Evolutionary conservation across 35 echinoderm and acorn worm species (phyloP).

Genomic region (Eucidaris tribuloides): DNA sequence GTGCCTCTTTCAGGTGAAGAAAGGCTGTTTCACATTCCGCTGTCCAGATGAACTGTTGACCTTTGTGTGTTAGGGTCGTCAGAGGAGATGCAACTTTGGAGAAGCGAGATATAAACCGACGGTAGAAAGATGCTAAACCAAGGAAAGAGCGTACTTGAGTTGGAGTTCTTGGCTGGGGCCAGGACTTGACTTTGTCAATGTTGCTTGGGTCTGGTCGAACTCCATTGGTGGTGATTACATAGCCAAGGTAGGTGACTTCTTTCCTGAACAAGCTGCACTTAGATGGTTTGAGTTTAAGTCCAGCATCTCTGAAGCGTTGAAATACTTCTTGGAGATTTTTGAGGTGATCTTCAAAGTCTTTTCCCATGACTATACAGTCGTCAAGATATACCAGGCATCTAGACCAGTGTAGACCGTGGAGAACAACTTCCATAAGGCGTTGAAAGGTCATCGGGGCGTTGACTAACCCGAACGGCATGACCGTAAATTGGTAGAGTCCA

Average conservation of each 20-base stretch:
- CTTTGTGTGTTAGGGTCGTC: slow-evolving; percentile 19
- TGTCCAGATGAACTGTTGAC: slow-evolving; percentile 19
- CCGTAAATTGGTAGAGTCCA: slow-evolving; percentile 32
- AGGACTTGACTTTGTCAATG: background rate
- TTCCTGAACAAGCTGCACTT: slow-evolving; percentile 50
- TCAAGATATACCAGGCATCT: slow-evolving; percentile 30
- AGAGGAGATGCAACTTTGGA: slow-evolving; percentile 27
- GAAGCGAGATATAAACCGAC: slow-evolving; percentile 9
- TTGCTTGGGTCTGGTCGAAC: slow-evolving; percentile 27
- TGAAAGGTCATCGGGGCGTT: slow-evolving; percentile 36
- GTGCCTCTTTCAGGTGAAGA: slow-evolving; percentile 19
- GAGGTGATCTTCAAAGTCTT: slow-evolving; percentile 44
- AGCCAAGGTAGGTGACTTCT: slow-evolving; percentile 38
- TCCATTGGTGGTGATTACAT: slow-evolving; percentile 10
- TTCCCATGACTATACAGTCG: slow-evolving; percentile 42
- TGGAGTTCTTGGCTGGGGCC: slow-evolving; percentile 6
- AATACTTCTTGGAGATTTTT: slow-evolving; percentile 34
- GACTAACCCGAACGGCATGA: slow-evolving; percentile 38
- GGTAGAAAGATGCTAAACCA: slow-evolving; percentile 15
- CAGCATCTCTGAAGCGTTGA: slow-evolving; percentile 3
- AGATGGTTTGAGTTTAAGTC: slow-evolving; percentile 45
- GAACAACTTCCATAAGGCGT: slow-evolving; percentile 61
- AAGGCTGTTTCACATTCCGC: slow-evolving; percentile 13
- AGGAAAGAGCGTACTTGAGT: slow-evolving; percentile 17
- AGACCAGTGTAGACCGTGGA: slow-evolving; percentile 52